These are phyloP conservation scores for Erythrocercus mccallii DNA, from an alignment of 2,113 vertebrate genomes.

Conservation along the genomic window DNA sequence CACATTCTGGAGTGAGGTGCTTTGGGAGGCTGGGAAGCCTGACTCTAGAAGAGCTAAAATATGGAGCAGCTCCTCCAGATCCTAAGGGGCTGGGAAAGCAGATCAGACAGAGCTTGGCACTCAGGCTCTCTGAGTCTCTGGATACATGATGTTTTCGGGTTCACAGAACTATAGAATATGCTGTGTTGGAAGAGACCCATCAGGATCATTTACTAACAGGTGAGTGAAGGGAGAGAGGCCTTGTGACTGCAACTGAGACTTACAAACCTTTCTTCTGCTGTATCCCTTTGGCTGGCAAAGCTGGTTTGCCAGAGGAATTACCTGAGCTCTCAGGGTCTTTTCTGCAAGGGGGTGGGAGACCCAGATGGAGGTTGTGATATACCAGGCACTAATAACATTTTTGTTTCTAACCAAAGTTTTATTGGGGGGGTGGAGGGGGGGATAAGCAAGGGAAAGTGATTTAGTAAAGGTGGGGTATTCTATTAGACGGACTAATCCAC, in stretches of 20 bases:
- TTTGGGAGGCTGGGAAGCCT: background rate
- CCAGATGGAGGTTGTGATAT: background rate
- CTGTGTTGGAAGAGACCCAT: background rate
- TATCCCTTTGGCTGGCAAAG: background rate
- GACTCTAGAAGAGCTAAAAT: background rate
- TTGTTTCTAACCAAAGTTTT: background rate
- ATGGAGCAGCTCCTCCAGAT: background rate
- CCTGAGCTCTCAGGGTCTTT: background rate
- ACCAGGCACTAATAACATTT: background rate
- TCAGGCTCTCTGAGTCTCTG: background rate
- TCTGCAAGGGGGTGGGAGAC: accelerated
- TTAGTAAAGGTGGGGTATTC: background rate
- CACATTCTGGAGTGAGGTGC: background rate
- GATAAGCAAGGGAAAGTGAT: background rate
- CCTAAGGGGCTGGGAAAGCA: background rate
- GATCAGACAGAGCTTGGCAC: background rate
- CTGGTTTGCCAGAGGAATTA: background rate
- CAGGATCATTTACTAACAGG: background rate
- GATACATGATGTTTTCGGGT: background rate
- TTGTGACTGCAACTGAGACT: background rate
- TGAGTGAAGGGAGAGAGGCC: background rate
- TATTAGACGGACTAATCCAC: background rate
- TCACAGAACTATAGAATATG: background rate
- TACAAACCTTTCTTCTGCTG: background rate
- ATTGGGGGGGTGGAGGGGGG: too few species aligned